Evolutionary conservation across 2,888 invertebrate genomes (phyloP).

Genomic region (Scaptomyza tumidula): DNA sequence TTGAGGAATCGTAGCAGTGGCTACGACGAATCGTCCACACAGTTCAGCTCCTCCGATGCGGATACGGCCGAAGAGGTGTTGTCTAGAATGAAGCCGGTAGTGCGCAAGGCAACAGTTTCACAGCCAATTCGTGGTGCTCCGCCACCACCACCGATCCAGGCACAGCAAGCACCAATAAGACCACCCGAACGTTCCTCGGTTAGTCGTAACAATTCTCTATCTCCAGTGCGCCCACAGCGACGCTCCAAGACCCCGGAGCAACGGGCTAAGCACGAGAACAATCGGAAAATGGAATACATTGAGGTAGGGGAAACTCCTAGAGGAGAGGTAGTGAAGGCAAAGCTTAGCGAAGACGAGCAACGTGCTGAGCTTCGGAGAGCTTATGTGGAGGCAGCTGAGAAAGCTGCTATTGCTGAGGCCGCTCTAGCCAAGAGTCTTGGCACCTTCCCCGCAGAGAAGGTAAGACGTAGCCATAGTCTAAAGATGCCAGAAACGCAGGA

Average conservation of each 20-base stretch:
- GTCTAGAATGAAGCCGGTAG: slow-evolving; percentile 41
- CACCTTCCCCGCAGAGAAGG: slow-evolving; percentile 26
- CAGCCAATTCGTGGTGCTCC: slow-evolving; percentile 72
- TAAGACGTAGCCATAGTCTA: slow-evolving; percentile 63
- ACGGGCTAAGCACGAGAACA: slow-evolving; percentile 43
- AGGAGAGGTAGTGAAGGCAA: not conserved
- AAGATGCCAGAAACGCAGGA: slow-evolving; percentile 37
- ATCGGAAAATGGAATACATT: slow-evolving; percentile 61
- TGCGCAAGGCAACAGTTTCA: slow-evolving; percentile 34
- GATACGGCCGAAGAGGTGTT: slow-evolving; percentile 69
- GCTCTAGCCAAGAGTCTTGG: slow-evolving; percentile 48
- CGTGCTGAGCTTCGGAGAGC: slow-evolving; percentile 50
- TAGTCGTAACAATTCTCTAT: slow-evolving; percentile 81
- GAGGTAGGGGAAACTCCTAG: slow-evolving; percentile 55
- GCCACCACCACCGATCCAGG: slow-evolving; percentile 50
- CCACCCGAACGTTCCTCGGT: slow-evolving; percentile 60
- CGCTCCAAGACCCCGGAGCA: slow-evolving; percentile 82
- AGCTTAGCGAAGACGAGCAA: slow-evolving; percentile 59
- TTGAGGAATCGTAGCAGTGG: slow-evolving; percentile 60
- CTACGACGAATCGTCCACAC: slow-evolving; percentile 83
- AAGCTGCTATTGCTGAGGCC: slow-evolving; percentile 54
- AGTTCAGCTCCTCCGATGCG: slow-evolving; percentile 83
- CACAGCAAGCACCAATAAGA: slow-evolving; percentile 25
- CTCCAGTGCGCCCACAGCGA: slow-evolving; percentile 80
- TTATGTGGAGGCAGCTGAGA: slow-evolving; percentile 65